These are phyloP conservation scores for Harpalus rubripes DNA, from an alignment of 2,888 invertebrate genomes.

Conservation along the genomic window DNA sequence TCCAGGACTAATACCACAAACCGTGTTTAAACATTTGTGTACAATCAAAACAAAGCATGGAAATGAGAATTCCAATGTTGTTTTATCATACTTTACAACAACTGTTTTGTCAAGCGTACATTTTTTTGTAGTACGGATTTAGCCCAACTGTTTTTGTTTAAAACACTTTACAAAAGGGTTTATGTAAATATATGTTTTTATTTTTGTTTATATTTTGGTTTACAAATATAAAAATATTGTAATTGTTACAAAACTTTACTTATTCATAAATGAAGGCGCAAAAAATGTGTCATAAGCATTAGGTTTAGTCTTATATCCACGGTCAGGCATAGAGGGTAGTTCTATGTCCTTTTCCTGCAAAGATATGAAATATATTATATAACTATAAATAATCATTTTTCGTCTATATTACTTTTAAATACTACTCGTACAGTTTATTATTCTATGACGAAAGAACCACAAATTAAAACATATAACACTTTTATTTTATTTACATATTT, in stretches of 20 bases:
- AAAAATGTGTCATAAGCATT: not conserved
- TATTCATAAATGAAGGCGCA: not conserved
- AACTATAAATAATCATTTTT: not conserved
- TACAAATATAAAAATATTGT: no score
- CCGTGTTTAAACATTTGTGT: no score
- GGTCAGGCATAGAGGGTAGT: not conserved
- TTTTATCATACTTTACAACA: no score
- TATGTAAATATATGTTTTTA: no score
- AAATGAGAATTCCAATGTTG: no score
- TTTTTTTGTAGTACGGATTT: no score
- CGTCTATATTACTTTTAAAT: not conserved
- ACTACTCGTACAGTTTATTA: not conserved
- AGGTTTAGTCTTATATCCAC: not conserved
- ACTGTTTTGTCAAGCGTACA: no score
- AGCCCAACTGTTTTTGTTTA: no score
- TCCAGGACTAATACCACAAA: no score
- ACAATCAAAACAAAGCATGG: no score
- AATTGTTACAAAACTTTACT: not conserved
- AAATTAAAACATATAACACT: not conserved
- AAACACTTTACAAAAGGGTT: no score
- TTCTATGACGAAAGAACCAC: not conserved
- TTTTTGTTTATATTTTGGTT: no score
- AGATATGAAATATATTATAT: not conserved
- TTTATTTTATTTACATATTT: slow-evolving; percentile 1
- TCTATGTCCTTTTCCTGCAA: not conserved